phyloP scores from a whole-genome alignment of 2,113 vertebrate genomes.

The Myodes glareolus region DNA sequence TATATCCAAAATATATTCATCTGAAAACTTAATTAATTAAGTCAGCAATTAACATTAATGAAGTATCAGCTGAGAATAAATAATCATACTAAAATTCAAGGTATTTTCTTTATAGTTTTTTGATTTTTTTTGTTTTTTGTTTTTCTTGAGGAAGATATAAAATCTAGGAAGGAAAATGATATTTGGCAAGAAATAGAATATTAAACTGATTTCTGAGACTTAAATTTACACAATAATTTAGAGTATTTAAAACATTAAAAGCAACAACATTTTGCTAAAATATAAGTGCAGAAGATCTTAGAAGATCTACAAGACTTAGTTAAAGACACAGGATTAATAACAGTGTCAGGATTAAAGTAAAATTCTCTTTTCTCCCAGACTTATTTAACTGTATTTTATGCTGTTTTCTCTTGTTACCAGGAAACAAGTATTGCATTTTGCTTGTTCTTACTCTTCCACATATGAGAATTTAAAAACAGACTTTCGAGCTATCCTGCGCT shows the following conservation, averaged over 20 bases:
- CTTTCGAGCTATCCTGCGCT: background rate
- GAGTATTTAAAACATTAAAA: background rate
- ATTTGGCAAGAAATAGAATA: background rate
- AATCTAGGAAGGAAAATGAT: constrained; percentile 34
- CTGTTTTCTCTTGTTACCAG: background rate
- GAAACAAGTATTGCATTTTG: background rate
- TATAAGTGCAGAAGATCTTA: background rate
- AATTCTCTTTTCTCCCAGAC: background rate
- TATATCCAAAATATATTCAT: constrained; percentile 69
- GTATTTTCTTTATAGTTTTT: background rate
- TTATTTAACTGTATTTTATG: background rate
- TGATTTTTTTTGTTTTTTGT: background rate
- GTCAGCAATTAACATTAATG: constrained; percentile 48
- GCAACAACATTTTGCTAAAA: background rate
- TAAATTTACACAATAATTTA: background rate
- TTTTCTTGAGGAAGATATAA: background rate
- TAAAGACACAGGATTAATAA: background rate
- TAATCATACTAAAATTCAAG: constrained; percentile 61
- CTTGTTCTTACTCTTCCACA: background rate
- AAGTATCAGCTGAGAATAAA: constrained; percentile 42
- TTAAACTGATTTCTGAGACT: background rate
- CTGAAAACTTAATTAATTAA: constrained; percentile 67
- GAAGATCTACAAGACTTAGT: background rate
- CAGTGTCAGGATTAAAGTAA: background rate
- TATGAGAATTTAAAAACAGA: background rate